phyloP scores from a whole-genome alignment of 2,888 invertebrate species.

The Acleris emargana region DNA sequence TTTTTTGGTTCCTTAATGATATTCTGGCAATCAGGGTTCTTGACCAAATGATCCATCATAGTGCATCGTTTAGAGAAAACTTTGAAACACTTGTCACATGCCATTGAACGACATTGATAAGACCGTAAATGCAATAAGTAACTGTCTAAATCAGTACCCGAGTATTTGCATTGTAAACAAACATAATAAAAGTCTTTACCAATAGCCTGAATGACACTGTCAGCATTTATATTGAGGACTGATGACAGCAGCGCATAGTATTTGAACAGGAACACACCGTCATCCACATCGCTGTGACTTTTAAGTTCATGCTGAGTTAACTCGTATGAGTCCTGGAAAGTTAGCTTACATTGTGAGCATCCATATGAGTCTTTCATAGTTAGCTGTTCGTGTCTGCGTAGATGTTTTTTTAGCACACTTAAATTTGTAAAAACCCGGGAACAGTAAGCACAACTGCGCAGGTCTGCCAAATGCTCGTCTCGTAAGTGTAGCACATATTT shows the following conservation, averaged over 20 bases:
- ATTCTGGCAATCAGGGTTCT: conserved; percentile 37
- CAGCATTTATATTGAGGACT: conserved; percentile 55
- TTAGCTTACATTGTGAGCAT: conserved; percentile 59
- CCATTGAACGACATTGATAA: conserved; percentile 44
- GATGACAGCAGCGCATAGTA: conserved; percentile 54
- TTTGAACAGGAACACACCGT: conserved; percentile 54
- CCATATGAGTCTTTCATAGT: conserved; percentile 38
- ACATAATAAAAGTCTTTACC: conserved; percentile 39
- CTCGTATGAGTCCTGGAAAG: conserved; percentile 44
- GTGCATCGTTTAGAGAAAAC: conserved; percentile 46
- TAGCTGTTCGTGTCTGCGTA: conserved; percentile 50
- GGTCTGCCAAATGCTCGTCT: conserved; percentile 51
- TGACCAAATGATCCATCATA: conserved; percentile 46
- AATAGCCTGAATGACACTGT: conserved; percentile 47
- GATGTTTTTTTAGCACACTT: conserved; percentile 46
- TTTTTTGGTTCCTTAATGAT: neutral
- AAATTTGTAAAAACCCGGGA: conserved; percentile 52
- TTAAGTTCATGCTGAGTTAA: conserved; percentile 53
- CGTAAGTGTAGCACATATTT: conserved; percentile 58
- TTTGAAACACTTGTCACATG: conserved; percentile 56
- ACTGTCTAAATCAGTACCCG: conserved; percentile 32
- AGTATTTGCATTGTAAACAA: conserved; percentile 52
- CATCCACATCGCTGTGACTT: conserved; percentile 43
- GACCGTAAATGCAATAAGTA: conserved; percentile 57
- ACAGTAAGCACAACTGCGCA: conserved; percentile 58